Base-by-base conservation (phyloP, 2,888 invertebrate species). In the Eledone cirrhosa region DNA sequence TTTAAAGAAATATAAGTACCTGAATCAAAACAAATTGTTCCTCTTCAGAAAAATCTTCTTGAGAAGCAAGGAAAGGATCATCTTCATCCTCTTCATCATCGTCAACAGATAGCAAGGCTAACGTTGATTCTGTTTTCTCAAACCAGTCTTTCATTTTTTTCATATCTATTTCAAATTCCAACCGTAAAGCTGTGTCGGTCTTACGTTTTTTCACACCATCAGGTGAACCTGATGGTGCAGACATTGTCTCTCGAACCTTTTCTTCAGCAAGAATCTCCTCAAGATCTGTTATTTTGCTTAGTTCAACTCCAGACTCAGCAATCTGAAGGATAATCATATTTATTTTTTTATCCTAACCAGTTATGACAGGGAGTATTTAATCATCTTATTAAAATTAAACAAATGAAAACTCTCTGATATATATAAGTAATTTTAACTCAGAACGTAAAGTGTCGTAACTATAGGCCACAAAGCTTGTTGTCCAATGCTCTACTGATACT, bases 31-130 rank as follows among this genome's bases (percentile, higher is more conserved):
- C 90, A 29, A 87, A 77, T 82, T 90, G 93, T 82, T 93, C 92
- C 81, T 93, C 92, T 16, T 92, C 90, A 13, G 92, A 92, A 80
- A 92, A 91, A 80, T 92, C 92, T 76, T 93, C 93, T 77, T 93
- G 83, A 4, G 92, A 80, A 92, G 92, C 80, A 92, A 75, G 76
- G 41, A 82, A 78, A 29, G 27, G 29, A 72, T 31, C 22, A 4
- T 33, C 72, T 7, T 72, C 33, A 81, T 79, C 4, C 5, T 41
- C 41, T 0, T 41, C 41, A 2, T 41, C 41, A 24, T 86, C 83
- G 77, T 88, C 88, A 1, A 85, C 83, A 14, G 87, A 86, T 29
- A 89, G 84, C 48, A 90, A 83, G 76, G 88, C 88, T 29, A 90
- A 83, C 1, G 87, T 88, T 27, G 89, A 85, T 81, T 89, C 90